Conservation (phyloP, 2,888 invertebrate species). For the Oligia strigilis region DNA sequence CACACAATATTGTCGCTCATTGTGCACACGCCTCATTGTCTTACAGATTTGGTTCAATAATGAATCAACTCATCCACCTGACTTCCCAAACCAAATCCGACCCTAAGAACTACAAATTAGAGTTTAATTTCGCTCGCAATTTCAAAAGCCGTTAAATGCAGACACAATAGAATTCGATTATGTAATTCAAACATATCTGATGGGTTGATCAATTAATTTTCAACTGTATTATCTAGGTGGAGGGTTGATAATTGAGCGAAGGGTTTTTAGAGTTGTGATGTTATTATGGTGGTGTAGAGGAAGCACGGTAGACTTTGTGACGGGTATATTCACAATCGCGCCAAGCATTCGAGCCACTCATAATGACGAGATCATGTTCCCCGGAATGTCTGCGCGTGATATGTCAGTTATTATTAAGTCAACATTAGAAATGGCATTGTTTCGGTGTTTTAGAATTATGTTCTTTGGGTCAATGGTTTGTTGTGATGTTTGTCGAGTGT, state of each 20-base stretch:
- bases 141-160: slow-evolving; percentile 76
- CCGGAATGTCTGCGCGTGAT: slow-evolving; percentile 65
- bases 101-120: slow-evolving; percentile 8
- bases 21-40: slow-evolving; percentile 78
- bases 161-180: slow-evolving; percentile 71
- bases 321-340: slow-evolving; percentile 78
- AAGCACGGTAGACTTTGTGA: slow-evolving; percentile 71
- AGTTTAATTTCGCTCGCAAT: slow-evolving; percentile 29
- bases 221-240: slow-evolving; percentile 61
- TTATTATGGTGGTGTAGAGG: slow-evolving; percentile 15
- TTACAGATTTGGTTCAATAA: slow-evolving; percentile 64
- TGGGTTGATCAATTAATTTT: slow-evolving; percentile 70
- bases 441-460: slow-evolving; percentile 15
- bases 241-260: slow-evolving; percentile 72
- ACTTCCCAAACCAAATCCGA: slow-evolving; percentile 41
- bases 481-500: not conserved
- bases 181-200: slow-evolving; percentile 71
- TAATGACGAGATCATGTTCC: slow-evolving; percentile 75
- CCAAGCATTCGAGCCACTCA: slow-evolving; percentile 79
- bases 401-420: slow-evolving; percentile 60
- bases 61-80: slow-evolving; percentile 63
- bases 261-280: slow-evolving; percentile 49
- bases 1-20: slow-evolving; percentile 78
- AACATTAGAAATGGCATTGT: slow-evolving; percentile 49
- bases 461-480: slow-evolving; percentile 27